Base-by-base conservation (phyloP, 2,888 invertebrate genomes). In the Platycheirus albimanus region DNA sequence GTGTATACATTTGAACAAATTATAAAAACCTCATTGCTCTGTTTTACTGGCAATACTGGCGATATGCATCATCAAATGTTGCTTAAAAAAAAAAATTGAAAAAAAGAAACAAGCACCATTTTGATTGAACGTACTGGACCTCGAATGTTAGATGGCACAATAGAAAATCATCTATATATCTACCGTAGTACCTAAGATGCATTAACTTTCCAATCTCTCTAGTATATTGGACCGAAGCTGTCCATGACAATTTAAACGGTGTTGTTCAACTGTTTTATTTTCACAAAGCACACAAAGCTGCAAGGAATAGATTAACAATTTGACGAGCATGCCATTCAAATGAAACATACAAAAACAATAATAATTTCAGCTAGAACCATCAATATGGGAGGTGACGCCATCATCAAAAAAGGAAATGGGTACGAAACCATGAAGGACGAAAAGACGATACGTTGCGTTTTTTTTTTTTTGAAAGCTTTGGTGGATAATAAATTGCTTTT, bases 41-140 rank as follows among this genome's bases (percentile, higher is more conserved):
- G 24, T 24, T 24, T 6, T 24, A 3, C 24, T 33, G 30, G 30
- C 30, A 33, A 33, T 8, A 33, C 30, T 33, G 8, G 3, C 30
- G 5, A 33, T 33, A 33, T 33, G 7, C 5, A 4, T 24, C 24
- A 24, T 4, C 30, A 33, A 8, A 33, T 33, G 5, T 4, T 8
- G 3, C 5, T 33, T 33, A 33, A 8, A n/a, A n/a, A n/a, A n/a
- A n/a, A n/a, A 4, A 33, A 8, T 33, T 33, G 30, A 1, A 51
- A 30, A 0, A 51, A 28, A 30, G 8, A 4, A 30, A 10, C 4
- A 0, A 17, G 30, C 15, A 15, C 5, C 20, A 11, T 51, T 38
- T 38, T 52, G 64, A 64, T 64, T 49, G 36, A 64, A 64, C 38
- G 64, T 49, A 38, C 10, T 51, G 11, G 5, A 17, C 28, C 30